Base-by-base conservation (phyloP, 2,888 invertebrate genomes). In the Anthoptus insignis region DNA sequence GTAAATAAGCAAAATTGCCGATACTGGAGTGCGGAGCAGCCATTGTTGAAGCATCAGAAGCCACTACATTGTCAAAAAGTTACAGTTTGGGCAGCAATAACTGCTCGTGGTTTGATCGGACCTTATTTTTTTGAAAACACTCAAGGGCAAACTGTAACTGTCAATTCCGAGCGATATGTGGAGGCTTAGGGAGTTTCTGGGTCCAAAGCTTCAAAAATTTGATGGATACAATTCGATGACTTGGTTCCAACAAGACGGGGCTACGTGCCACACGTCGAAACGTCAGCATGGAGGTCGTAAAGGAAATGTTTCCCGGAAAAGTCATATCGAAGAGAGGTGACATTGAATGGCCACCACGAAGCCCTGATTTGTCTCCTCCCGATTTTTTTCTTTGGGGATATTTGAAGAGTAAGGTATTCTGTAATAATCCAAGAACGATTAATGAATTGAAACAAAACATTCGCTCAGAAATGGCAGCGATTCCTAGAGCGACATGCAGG, bases 351-450 rank as follows among this genome's bases (percentile, higher is more conserved):
- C 39, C 56, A n/a, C n/a, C n/a, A n/a, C n/a, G n/a, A n/a, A n/a
- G n/a, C n/a, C n/a, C n/a, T n/a, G n/a, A n/a, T n/a, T n/a, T 59
- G 8, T 47, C 34, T 5, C 47, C 59, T 24, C n/a, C 13, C 9
- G 49, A 32, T 49, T 59, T 49, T 32, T 59, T 59, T 21, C 47
- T 59, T 14, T 59, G 59, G 59, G 59, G 59, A 14, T 47, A 32
- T 32, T 34, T 59, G 16, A 59, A 59, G 47, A 58, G 58, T 47
- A 14, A 14, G 22, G 58, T 58, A 19, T 54, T 39, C 57, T 27
- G n/a, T 57, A 57, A 37, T 57, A 42, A 57, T n/a, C 45, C 57
- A 13, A 39, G 39, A 29, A 58, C 45, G 9, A 27, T 45, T 9
- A 7, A 5, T n/a, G 13, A 45, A 58, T 14, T 45, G 13, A 58